Evolutionary conservation across 2,888 invertebrate species (phyloP).

Genomic region (Fabriciana adippe): DNA sequence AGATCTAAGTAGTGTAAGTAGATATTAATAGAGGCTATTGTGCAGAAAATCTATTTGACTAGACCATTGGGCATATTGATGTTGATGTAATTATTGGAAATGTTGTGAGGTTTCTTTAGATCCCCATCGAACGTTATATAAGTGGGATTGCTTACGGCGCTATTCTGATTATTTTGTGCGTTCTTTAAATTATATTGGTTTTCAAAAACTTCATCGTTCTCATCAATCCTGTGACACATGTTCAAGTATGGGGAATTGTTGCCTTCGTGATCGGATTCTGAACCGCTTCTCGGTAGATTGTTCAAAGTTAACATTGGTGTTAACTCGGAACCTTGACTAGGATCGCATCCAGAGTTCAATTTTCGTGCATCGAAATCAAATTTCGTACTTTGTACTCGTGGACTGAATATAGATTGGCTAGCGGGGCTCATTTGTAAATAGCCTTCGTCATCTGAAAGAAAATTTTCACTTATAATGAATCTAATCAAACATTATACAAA

Average conservation of each 20-base stretch:
- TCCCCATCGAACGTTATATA: slow-evolving; percentile 66
- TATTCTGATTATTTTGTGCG: slow-evolving; percentile 49
- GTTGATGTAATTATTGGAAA: slow-evolving; percentile 64
- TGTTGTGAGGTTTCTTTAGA: slow-evolving; percentile 65
- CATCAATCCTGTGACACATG: slow-evolving; percentile 65
- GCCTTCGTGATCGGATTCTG: slow-evolving; percentile 68
- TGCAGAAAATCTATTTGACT: slow-evolving; percentile 64
- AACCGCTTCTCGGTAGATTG: slow-evolving; percentile 67
- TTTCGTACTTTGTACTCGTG: slow-evolving; percentile 67
- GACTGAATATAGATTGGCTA: slow-evolving; percentile 78
- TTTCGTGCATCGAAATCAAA: slow-evolving; percentile 79
- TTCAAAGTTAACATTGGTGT: slow-evolving; percentile 80
- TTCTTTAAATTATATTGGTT: slow-evolving; percentile 65
- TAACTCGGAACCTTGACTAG: slow-evolving; percentile 66
- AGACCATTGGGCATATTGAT: slow-evolving; percentile 65
- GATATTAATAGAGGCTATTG: slow-evolving; percentile 32
- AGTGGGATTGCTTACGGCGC: slow-evolving; percentile 71
- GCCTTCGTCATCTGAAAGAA: slow-evolving; percentile 74
- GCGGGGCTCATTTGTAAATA: slow-evolving; percentile 85
- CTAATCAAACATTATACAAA: background rate
- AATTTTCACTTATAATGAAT: background rate
- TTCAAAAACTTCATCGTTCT: slow-evolving; percentile 71
- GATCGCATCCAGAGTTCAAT: slow-evolving; percentile 54
- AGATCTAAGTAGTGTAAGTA: slow-evolving; percentile 35
- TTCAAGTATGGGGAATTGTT: slow-evolving; percentile 60